Base-by-base conservation (phyloP, 2,113 vertebrate species). In the Laticauda colubrina region DNA sequence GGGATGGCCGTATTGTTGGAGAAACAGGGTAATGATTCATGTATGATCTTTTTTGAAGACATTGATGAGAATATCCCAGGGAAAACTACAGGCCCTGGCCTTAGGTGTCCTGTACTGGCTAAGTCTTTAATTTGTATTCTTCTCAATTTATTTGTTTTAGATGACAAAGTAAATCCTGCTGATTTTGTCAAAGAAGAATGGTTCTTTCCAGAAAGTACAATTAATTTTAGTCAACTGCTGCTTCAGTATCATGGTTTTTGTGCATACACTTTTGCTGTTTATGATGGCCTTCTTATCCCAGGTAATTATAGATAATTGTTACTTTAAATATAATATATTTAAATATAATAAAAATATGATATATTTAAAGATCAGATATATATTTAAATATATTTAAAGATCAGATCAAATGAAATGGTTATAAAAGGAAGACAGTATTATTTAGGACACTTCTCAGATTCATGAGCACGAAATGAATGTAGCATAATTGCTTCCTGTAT, bases 171-270 rank as follows among this genome's bases (percentile, higher is more conserved):
- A 20, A 94, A 97, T 93, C 94, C 94, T 87, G 92, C 57, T 18
- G 97, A 98, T 95, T 97, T 98, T 93, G 94, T 95, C 75, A 94
- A 95, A 43, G 96, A 96, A 24, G 98, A 99, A 20, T 99, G 99
- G 99, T 95, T 99, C 95, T 98, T 98, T 90, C 98, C 98, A 96
- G 98, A 98, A 96, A 98, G 96, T 43, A 96, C 96, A 18, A 94
- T 94, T 56, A 95, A 97, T 94, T 98, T 98, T 94, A 96, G 97
- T 39, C 95, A 98, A 29, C 94, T 99, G 75, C 81, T 96, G 8
- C 96, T 99, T 91, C 98, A 99, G 94, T 99, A 98, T 93, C 98
- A 96, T 43, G 98, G 98, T 85, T 97, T 98, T 95, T 99, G 99
- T 98, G 98, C 98, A 56, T 97, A 98, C 53, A 97, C 97, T 0